Conservation (phyloP, 1,140 invertebrate genomes). For the Aphelinus certus region DNA sequence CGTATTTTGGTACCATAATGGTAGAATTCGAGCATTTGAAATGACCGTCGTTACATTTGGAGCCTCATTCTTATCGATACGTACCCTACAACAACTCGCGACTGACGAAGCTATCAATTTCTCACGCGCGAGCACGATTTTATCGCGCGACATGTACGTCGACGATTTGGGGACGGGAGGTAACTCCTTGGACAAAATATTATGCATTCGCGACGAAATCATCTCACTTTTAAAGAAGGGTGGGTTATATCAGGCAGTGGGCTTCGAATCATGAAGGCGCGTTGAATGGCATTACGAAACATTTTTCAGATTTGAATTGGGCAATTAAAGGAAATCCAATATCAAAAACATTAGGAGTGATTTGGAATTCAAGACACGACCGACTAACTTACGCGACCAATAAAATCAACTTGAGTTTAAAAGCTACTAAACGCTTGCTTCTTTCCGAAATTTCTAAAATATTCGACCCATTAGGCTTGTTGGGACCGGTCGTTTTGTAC, state of each 20-base stretch:
- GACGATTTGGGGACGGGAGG: slow-evolving; percentile 20
- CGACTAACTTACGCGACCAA: too few species aligned
- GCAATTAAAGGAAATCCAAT: background rate
- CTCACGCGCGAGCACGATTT: slow-evolving; percentile 33
- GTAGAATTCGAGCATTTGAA: slow-evolving; percentile 38
- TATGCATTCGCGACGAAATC: slow-evolving; percentile 19
- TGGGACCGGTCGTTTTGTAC: too few species aligned
- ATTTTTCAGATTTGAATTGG: background rate
- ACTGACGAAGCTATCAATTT: slow-evolving; percentile 38
- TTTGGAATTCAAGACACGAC: too few species aligned
- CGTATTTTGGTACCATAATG: slow-evolving; percentile 50
- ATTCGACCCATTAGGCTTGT: too few species aligned
- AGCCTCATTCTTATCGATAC: slow-evolving; percentile 48
- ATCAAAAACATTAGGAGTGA: background rate
- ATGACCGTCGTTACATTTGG: slow-evolving; percentile 54
- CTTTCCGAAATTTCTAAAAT: too few species aligned
- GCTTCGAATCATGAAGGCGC: slow-evolving; percentile 23
- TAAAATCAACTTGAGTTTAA: too few species aligned
- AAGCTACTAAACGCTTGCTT: background rate
- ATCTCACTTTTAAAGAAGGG: slow-evolving; percentile 14
- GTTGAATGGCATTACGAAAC: background rate
- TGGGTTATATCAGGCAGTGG: slow-evolving; percentile 32
- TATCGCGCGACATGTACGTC: slow-evolving; percentile 4
- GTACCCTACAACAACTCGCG: slow-evolving; percentile 49
- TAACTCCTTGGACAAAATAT: background rate